phyloP scores from a whole-genome alignment of 1,140 invertebrate species.

The Orussus abietinus region DNA sequence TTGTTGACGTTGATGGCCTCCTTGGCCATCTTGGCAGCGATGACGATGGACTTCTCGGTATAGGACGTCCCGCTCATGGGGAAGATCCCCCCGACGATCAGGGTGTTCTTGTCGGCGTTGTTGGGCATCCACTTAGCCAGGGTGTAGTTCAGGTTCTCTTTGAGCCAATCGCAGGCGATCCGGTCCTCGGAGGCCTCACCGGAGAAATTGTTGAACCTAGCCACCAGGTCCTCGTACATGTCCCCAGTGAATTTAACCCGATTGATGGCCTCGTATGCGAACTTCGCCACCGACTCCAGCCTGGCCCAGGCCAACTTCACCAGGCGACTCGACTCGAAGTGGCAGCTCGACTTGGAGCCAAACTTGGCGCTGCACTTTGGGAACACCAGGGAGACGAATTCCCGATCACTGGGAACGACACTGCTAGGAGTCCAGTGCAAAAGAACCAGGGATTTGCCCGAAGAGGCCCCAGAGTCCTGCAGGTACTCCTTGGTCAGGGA shows the following conservation, averaged over 20 bases:
- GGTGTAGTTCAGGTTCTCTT: conserved; percentile 48
- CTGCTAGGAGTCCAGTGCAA: conserved; percentile 66
- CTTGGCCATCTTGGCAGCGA: conserved; percentile 64
- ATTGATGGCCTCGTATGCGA: conserved; percentile 57
- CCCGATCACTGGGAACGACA: conserved; percentile 55
- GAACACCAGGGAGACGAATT: conserved; percentile 54
- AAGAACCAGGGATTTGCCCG: conserved; percentile 57
- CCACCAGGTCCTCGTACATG: conserved; percentile 57
- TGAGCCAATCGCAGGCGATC: conserved; percentile 70
- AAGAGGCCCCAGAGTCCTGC: not conserved
- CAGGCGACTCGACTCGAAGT: conserved; percentile 63
- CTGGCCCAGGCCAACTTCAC: conserved; percentile 65
- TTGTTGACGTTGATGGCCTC: conserved; percentile 63
- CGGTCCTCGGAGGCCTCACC: conserved; percentile 36
- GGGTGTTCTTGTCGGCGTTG: conserved; percentile 51
- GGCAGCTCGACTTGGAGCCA: conserved; percentile 48
- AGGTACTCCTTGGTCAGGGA: conserved; percentile 43
- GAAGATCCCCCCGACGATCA: conserved; percentile 74
- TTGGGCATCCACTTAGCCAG: conserved; percentile 58
- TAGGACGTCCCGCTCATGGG: conserved; percentile 61
- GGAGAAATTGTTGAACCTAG: conserved; percentile 39
- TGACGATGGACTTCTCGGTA: conserved; percentile 60
- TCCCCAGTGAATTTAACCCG: conserved; percentile 55
- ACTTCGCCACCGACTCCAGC: conserved; percentile 52
- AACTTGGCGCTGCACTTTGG: conserved; percentile 55